Evolutionary conservation across 2,888 invertebrate genomes (phyloP).

Genomic region (Acronicta leporina): DNA sequence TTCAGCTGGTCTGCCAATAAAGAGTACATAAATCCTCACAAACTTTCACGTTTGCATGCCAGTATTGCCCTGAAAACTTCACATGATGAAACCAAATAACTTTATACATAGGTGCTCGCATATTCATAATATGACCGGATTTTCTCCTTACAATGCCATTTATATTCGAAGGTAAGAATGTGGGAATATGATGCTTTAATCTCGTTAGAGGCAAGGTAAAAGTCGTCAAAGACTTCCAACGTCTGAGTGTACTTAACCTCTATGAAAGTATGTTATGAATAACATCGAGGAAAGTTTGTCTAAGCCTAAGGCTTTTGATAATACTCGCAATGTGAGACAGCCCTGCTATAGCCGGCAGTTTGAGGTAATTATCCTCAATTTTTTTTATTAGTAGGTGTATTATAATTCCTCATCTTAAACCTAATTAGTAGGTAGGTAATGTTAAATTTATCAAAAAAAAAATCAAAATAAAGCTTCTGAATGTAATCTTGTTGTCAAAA

Average conservation of each 20-base stretch:
- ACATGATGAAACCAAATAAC: neutral
- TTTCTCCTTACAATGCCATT: slow-evolving; percentile 12
- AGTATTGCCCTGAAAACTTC: no score
- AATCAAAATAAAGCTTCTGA: no score
- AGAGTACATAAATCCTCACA: no score
- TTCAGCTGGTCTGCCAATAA: no score
- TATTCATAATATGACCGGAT: slow-evolving; percentile 1
- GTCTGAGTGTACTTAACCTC: slow-evolving; percentile 41
- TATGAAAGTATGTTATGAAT: slow-evolving; percentile 38
- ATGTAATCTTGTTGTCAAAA: no score
- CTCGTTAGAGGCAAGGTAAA: slow-evolving; percentile 41
- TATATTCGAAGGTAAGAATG: slow-evolving; percentile 28
- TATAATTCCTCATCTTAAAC: no score
- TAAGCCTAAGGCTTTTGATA: neutral
- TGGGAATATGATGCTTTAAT: slow-evolving; percentile 30
- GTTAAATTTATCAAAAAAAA: no score
- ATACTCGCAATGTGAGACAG: no score
- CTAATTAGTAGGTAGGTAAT: no score
- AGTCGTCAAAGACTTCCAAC: slow-evolving; percentile 31
- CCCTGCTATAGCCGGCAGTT: no score
- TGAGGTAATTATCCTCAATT: neutral
- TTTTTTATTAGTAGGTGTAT: no score
- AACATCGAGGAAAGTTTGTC: slow-evolving; percentile 33
- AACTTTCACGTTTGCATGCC: no score
- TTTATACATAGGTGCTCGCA: neutral